These are phyloP conservation scores for Enchytraeus crypticus DNA, from an alignment of 2,888 invertebrate genomes.

Conservation along the genomic window DNA sequence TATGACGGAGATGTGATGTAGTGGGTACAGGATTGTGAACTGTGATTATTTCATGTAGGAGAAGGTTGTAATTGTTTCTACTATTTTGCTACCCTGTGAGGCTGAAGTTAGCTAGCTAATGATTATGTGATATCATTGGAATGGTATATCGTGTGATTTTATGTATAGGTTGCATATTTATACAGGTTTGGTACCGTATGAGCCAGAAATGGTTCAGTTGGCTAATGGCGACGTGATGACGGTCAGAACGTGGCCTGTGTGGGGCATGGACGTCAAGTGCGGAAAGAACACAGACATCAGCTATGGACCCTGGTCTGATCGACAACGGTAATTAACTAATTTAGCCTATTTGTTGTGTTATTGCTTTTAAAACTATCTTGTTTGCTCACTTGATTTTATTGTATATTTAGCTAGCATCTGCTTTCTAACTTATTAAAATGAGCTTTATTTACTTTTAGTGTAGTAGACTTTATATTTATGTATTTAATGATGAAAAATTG, in stretches of 20 bases:
- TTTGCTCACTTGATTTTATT: not conserved
- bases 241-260: constrained; percentile 70
- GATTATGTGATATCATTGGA: too few relatives aligned
- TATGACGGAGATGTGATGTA: too few relatives aligned
- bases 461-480: too few relatives aligned
- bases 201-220: constrained; percentile 76
- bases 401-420: not conserved
- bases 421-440: not conserved
- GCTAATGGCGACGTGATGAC: constrained; percentile 82
- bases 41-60: too few relatives aligned
- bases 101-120: too few relatives aligned
- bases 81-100: too few relatives aligned
- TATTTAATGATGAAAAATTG: too few relatives aligned
- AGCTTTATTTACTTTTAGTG: not conserved
- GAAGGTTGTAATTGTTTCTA: too few relatives aligned
- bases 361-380: not conserved
- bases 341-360: not conserved
- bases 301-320: constrained; percentile 97
- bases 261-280: constrained; percentile 84
- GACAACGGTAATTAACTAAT: constrained; percentile 67
- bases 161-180: too few relatives aligned
- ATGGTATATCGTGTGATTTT: too few relatives aligned
- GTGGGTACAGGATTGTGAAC: too few relatives aligned
- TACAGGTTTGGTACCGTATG: constrained; percentile 70
- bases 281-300: constrained; percentile 78